Base-by-base conservation (phyloP, 2,888 invertebrate species). In the Theristus sp. region DNA sequence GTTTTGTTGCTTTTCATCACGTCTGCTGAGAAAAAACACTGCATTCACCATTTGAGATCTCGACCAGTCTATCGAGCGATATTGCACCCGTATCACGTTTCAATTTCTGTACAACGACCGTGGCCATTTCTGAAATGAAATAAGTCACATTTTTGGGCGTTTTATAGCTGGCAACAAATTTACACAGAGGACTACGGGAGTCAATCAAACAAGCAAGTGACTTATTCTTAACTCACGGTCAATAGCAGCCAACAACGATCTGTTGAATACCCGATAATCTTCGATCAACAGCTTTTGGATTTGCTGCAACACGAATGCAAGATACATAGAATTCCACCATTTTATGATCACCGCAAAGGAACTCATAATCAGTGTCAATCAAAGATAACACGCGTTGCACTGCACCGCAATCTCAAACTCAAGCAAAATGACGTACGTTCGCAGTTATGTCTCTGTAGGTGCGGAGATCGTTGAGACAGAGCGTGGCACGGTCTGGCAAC, bases 391-490 rank as follows among this genome's bases (percentile, higher is more conserved):
- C n/a, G n/a, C n/a, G n/a, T n/a, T n/a, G n/a, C n/a, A n/a, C n/a
- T n/a, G n/a, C n/a, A n/a, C n/a, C n/a, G n/a, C n/a, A n/a, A n/a
- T n/a, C n/a, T n/a, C n/a, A n/a, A n/a, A n/a, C n/a, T n/a, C n/a
- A n/a, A n/a, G n/a, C 17, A 25, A 3, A 28, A 17, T 13, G 10
- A 59, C 38, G 17, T 27, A 60, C 60, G 22, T 52, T 31, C 20
- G 22, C 28, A 2, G 58, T 61, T 1, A 59, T 58, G 6, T 52
- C 57, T 25, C 57, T 58, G 29, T 58, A 62, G 38, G 27, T 10
- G 2, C 53, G 28, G 27, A 58, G 13, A 29, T 58, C 61, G 46
- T 28, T 22, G 13, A 56, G 20, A 24, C 24, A 24, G 1, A 25
- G 28, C 38, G n/a, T 27, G 1, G 25, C 13, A 1, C 49, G 17